Evolutionary conservation across 2,888 invertebrate species (phyloP).

Genomic region (Pecten maximus): DNA sequence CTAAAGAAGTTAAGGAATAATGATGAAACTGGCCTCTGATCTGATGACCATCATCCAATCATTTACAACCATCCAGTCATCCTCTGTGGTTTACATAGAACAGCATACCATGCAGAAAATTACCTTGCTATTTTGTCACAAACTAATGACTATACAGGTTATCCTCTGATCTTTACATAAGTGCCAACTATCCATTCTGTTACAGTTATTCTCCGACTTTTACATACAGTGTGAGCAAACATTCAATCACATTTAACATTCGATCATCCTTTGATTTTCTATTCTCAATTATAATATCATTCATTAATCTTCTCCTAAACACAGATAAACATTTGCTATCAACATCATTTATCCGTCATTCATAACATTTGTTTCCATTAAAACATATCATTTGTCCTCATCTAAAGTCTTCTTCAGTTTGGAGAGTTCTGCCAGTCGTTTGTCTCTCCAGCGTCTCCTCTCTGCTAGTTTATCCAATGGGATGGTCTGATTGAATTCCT

Average conservation of each 20-base stretch:
- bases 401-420: slow-evolving; percentile 70
- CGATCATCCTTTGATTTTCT: not conserved
- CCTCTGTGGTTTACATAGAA: too few species aligned
- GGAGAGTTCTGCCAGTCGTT: slow-evolving; percentile 76
- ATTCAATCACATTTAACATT: not conserved
- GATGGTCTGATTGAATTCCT: slow-evolving; percentile 66
- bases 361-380: not conserved
- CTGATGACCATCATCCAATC: too few species aligned
- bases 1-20: too few species aligned
- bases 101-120: too few species aligned
- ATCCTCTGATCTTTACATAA: too few species aligned
- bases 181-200: not conserved
- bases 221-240: not conserved
- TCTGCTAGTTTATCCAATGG: slow-evolving; percentile 75
- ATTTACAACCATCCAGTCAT: too few species aligned
- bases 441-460: slow-evolving; percentile 77
- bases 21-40: too few species aligned
- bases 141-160: too few species aligned
- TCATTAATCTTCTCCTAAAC: not conserved
- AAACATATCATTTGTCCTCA: not conserved
- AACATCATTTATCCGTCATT: not conserved
- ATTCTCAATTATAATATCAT: not conserved
- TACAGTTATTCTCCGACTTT: not conserved
- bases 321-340: not conserved
- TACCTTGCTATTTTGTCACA: too few species aligned